A percentile compares a stretch with the other conserved stretches of the same genome.
Evolutionary conservation across 2,888 invertebrate genomes (phyloP).

Genomic region (Prostheceraeus crozeri): DNA sequence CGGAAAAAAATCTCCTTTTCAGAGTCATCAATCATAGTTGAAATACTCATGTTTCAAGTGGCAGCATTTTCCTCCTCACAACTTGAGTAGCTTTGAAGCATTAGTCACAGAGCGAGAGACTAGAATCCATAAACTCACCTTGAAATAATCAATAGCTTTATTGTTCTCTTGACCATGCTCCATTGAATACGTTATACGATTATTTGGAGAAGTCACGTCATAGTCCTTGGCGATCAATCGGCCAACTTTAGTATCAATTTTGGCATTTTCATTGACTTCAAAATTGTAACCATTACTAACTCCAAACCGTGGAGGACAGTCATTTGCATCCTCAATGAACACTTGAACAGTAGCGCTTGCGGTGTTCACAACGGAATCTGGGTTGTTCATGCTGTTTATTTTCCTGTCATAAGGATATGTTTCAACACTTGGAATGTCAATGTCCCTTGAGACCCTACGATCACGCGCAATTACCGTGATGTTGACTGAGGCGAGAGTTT

Average conservation of each 20-base stretch:
- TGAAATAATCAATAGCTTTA: slow-evolving; percentile 7
- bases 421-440: neutral
- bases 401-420: neutral
- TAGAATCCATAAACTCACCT: no score
- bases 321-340: slow-evolving; percentile 26
- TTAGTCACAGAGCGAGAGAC: no score
- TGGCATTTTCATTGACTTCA: slow-evolving; percentile 12
- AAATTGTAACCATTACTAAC: slow-evolving; percentile 28
- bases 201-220: slow-evolving; percentile 10
- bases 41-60: no score
- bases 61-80: no score
- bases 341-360: slow-evolving; percentile 6
- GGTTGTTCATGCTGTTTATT: neutral
- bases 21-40: no score
- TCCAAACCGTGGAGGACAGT: slow-evolving; percentile 22
- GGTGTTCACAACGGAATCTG: slow-evolving; percentile 5
- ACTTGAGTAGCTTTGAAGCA: no score
- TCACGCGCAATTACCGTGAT: slow-evolving; percentile 25
- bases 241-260: neutral
- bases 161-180: neutral
- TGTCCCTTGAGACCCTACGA: slow-evolving; percentile 7
- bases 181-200: slow-evolving; percentile 16
- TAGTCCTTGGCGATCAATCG: slow-evolving; percentile 14
- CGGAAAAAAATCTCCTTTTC: no score
- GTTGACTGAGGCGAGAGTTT: slow-evolving; percentile 22